Base-by-base conservation (phyloP, 92 coral and sea anemone genomes). In the Parazoanthus swiftii region DNA sequence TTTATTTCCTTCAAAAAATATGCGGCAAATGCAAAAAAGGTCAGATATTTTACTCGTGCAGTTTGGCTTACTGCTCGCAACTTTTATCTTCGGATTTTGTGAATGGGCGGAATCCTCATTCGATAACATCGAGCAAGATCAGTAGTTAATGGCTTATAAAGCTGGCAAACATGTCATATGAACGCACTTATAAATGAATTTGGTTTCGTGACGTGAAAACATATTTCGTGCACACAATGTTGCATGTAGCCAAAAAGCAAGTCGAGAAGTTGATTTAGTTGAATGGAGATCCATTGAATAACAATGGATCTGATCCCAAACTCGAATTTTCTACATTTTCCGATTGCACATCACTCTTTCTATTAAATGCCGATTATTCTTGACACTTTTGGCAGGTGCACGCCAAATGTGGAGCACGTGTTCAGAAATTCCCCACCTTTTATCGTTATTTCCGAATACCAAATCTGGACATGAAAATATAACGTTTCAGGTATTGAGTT, bases 1-100 rank as follows among this genome's bases (percentile, higher is more conserved):
- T 44, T 42, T 67, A 36, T 68, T 68, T 82, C 48, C 37, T 71
- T 72, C 26, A 84, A 84, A 71, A 84, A 71, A 37, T 84, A 84
- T 84, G 50, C 44, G 87, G 79, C 77, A 66, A 39, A 71, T 84
- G 87, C 26, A 48, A 72, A 70, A 72, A 37, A 84, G 87, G 87
- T 84, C 87, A 84, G 66, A 46, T 66, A 16, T 46, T 84, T 20
- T 84, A 44, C 46, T 74, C 65, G 63, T 72, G 78, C 48, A 54
- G 14, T 26, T 68, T 46, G 2, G 38, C 42, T 67, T 72, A 42
- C 48, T 84, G 65, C 35, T 25, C n/a, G 51, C 87, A 46, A 68
- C 23, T 70, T 79, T 58, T 71, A 35, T 29, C 33, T 74, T 48
- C 79, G 71, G 44, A 46, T 84, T 70, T 68, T 46, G 25, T 8